Evolutionary conservation across 2,113 vertebrate genomes (phyloP).

Genomic region (Passer domesticus): DNA sequence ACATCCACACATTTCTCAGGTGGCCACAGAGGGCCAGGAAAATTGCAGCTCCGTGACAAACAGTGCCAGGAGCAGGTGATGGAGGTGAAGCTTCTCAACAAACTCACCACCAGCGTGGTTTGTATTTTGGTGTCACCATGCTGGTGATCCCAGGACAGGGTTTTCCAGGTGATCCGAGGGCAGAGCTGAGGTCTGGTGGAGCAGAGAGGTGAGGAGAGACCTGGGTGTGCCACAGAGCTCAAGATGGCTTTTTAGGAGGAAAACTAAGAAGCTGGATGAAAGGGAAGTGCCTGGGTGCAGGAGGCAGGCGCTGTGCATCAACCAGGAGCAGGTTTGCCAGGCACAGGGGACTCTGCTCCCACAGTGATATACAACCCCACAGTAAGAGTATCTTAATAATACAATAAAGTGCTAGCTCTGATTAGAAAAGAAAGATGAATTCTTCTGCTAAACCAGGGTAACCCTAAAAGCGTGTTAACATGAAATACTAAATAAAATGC

Average conservation of each 20-base stretch:
- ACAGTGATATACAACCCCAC: constrained; percentile 36
- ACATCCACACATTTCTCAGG: fast-evolving
- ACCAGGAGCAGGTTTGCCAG: constrained; percentile 29
- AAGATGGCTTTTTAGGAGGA: neutral
- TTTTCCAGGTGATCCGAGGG: fast-evolving
- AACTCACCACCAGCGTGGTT: neutral
- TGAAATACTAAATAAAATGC: constrained; percentile 88
- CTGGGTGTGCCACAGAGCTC: neutral
- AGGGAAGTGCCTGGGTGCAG: fast-evolving
- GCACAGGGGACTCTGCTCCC: constrained; percentile 44
- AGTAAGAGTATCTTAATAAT: constrained; percentile 68
- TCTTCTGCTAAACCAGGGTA: constrained; percentile 80
- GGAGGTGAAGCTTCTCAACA: neutral
- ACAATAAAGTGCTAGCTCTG: constrained; percentile 79
- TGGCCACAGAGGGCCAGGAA: neutral
- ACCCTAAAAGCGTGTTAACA: constrained; percentile 87
- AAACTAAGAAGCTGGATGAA: neutral
- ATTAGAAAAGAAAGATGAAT: constrained; percentile 86
- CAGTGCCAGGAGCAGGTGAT: fast-evolving
- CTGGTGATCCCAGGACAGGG: neutral
- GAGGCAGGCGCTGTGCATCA: neutral
- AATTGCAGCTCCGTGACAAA: neutral
- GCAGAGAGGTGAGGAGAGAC: neutral
- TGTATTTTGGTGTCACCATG: fast-evolving
- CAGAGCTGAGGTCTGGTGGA: neutral